Evolutionary conservation across 2,113 vertebrate species (phyloP).

Genomic region (Dipodomys ordii): DNA sequence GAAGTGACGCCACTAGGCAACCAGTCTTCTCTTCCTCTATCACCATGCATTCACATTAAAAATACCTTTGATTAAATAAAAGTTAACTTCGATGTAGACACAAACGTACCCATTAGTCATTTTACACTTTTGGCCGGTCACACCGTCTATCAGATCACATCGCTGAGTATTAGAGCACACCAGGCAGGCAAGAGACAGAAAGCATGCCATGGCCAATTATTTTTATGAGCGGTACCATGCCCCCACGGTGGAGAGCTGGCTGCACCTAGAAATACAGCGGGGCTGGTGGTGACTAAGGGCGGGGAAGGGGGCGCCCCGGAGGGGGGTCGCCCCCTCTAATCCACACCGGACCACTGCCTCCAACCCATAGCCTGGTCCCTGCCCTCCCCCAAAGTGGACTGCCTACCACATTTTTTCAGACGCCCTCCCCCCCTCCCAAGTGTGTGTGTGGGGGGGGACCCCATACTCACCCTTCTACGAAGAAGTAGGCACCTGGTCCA

Average conservation of each 20-base stretch:
- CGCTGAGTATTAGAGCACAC: constrained; percentile 50
- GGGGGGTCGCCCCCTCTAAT: neutral
- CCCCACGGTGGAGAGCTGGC: constrained; percentile 64
- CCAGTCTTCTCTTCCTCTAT: constrained; percentile 33
- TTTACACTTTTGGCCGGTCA: constrained; percentile 60
- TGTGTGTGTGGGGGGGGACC: too few relatives aligned
- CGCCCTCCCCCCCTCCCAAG: neutral
- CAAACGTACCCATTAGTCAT: constrained; percentile 55
- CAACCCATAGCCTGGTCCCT: constrained; percentile 55
- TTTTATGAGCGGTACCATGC: constrained; percentile 54
- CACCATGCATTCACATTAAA: constrained; percentile 39
- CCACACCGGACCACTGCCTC: neutral
- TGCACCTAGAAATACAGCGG: constrained; percentile 76
- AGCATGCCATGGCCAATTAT: constrained; percentile 64
- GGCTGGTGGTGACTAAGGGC: constrained; percentile 55
- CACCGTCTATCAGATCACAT: constrained; percentile 39
- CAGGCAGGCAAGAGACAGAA: constrained; percentile 66
- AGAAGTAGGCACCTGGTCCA: constrained; percentile 75
- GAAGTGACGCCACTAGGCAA: constrained; percentile 41
- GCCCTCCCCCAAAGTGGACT: constrained; percentile 49
- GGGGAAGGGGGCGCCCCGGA: neutral
- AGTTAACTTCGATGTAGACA: constrained; percentile 74
- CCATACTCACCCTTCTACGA: constrained; percentile 85
- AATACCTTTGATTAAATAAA: constrained; percentile 72
- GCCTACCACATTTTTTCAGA: neutral